phyloP scores from a whole-genome alignment of 2,113 vertebrate species.

The Sylvilagus bachmani region DNA sequence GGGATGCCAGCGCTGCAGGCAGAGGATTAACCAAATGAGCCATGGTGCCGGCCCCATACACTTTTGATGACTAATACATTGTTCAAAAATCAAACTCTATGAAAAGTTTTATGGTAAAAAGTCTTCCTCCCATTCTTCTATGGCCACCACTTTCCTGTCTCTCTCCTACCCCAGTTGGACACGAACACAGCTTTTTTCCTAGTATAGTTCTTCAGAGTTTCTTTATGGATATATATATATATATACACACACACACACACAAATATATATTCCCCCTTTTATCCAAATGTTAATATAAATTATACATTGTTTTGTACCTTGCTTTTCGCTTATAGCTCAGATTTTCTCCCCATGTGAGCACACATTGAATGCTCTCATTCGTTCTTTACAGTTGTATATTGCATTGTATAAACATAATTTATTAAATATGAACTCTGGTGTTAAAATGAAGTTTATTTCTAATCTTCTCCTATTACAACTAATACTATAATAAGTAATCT shows the following conservation, averaged over 20 bases:
- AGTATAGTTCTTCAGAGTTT: background rate
- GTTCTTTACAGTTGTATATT: background rate
- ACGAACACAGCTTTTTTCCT: background rate
- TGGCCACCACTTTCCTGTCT: background rate
- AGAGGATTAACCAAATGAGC: too few species aligned
- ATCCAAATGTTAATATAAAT: background rate
- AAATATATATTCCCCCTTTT: background rate
- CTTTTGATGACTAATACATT: background rate
- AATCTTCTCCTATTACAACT: background rate
- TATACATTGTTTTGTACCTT: background rate
- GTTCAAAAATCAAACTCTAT: conserved; percentile 36
- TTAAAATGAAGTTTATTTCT: background rate
- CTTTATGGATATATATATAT: background rate
- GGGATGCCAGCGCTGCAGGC: too few species aligned
- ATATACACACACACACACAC: background rate
- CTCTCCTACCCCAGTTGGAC: background rate
- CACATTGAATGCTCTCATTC: background rate
- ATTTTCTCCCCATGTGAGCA: background rate
- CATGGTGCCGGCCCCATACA: too few species aligned
- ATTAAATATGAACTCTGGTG: conserved; percentile 25
- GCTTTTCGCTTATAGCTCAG: conserved; percentile 3
- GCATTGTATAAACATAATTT: background rate
- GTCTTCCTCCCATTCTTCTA: background rate
- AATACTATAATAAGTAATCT: conserved; percentile 11
- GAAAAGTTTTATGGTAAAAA: background rate